Conservation (phyloP, 2,797 vertebrate species). For the Acanthiza pusilla region DNA sequence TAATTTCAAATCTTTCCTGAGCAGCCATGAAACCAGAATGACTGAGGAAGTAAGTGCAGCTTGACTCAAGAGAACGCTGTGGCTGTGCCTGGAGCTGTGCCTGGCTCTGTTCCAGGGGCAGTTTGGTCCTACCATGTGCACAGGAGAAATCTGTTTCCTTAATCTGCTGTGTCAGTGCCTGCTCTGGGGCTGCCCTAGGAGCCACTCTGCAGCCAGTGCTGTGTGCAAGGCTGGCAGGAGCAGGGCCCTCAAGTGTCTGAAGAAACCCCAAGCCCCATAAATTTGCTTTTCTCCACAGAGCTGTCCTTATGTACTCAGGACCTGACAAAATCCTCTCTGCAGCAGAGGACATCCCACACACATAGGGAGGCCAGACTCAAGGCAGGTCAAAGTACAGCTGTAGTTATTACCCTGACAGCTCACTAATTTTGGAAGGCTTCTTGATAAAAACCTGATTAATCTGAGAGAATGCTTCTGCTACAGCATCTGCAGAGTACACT, state of each 20-base stretch:
- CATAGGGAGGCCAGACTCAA: accelerated
- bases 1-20: background rate
- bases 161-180: background rate
- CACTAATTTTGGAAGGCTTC: background rate
- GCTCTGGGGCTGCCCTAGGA: background rate
- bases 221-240: background rate
- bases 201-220: background rate
- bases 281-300: background rate
- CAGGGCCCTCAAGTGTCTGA: background rate
- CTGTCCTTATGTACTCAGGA: background rate
- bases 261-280: background rate
- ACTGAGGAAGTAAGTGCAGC: background rate
- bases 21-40: background rate
- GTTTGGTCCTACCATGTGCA: background rate
- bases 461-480: background rate
- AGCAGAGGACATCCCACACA: background rate
- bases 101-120: background rate
- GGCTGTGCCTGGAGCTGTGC: background rate
- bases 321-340: background rate
- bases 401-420: background rate
- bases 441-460: background rate
- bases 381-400: background rate
- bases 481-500: background rate
- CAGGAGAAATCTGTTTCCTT: background rate
- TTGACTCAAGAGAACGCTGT: background rate